These are phyloP conservation scores for Anser brachyrhynchus DNA, from an alignment of 2,113 vertebrate genomes.

Conservation along the genomic window DNA sequence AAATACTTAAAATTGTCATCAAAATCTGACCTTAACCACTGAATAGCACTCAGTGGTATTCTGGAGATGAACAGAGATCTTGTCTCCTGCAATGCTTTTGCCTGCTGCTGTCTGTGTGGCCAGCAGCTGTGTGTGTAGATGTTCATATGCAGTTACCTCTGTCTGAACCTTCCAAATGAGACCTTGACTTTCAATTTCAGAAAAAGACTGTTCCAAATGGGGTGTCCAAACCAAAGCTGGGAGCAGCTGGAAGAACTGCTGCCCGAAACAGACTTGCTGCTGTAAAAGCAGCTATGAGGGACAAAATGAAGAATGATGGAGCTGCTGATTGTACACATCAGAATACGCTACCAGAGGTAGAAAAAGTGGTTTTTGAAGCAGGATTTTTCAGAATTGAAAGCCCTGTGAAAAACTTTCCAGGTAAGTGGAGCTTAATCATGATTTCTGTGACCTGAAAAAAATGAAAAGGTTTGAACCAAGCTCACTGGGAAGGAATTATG, in stretches of 20 bases:
- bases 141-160: neutral
- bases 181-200: constrained; percentile 67
- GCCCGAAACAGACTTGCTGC: constrained; percentile 86
- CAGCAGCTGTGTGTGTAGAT: neutral
- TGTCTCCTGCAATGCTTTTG: neutral
- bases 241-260: constrained; percentile 69
- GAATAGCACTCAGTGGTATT: neutral
- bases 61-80: neutral
- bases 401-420: constrained; percentile 81
- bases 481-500: neutral
- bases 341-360: constrained; percentile 27
- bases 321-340: neutral
- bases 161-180: neutral
- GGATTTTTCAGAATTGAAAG: constrained; percentile 93
- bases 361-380: constrained; percentile 84
- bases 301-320: constrained; percentile 42
- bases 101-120: neutral
- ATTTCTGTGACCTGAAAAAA: neutral
- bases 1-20: neutral
- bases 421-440: constrained; percentile 59
- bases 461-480: neutral
- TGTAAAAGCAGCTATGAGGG: constrained; percentile 88
- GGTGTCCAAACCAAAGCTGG: constrained; percentile 67
- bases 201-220: constrained; percentile 70
- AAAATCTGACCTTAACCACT: neutral